phyloP scores from a whole-genome alignment of 2,888 invertebrate genomes.

The Nemurella pictetii region DNA sequence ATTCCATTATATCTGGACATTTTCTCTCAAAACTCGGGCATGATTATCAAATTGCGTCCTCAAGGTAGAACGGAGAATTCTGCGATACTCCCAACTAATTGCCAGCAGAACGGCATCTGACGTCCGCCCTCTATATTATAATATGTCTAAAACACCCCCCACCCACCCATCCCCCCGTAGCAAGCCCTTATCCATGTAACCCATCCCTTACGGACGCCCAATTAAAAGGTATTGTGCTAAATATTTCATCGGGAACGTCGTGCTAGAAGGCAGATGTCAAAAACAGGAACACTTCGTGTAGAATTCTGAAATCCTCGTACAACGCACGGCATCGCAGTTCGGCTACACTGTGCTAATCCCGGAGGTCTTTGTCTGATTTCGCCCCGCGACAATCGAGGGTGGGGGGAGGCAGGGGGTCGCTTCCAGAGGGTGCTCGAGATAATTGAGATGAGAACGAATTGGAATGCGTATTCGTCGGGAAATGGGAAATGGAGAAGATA shows the following conservation, averaged over 20 bases:
- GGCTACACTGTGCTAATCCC: not conserved
- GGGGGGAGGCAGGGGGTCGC: no score
- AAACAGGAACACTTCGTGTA: not conserved
- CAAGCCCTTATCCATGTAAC: not conserved
- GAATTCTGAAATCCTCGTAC: no score
- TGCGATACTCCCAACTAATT: not conserved
- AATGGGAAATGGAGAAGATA: no score
- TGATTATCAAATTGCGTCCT: not conserved
- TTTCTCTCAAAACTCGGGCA: not conserved
- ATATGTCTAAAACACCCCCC: not conserved
- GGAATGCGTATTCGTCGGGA: no score
- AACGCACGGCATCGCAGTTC: no score
- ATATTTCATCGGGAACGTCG: not conserved
- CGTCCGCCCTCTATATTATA: not conserved
- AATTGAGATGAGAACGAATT: no score
- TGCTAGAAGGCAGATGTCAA: not conserved
- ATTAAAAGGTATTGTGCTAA: not conserved
- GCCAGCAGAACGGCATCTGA: not conserved
- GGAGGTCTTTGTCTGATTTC: not conserved
- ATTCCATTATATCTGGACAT: not conserved
- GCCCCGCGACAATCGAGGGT: no score
- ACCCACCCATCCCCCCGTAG: not conserved
- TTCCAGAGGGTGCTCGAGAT: no score
- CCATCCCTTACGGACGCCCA: not conserved
- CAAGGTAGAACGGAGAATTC: no score